Conservation (phyloP, 2,797 vertebrate genomes). For the Sebastes elongatus region DNA sequence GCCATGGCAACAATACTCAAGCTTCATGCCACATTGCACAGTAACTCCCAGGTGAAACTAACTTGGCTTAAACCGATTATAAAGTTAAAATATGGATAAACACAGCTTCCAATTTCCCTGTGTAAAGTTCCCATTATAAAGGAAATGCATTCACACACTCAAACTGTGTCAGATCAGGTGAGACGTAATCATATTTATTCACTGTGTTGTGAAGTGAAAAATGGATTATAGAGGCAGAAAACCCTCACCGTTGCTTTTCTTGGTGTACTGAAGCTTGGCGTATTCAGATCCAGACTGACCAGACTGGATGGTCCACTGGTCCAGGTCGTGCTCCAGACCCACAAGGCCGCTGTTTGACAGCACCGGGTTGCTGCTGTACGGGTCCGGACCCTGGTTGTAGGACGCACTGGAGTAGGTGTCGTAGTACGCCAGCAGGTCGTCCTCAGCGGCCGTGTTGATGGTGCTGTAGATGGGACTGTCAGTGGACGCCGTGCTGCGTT, state of each 20-base stretch:
- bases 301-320: constrained; percentile 85
- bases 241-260: constrained; percentile 81
- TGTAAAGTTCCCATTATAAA: background rate
- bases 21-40: background rate
- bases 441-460: constrained; percentile 87
- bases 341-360: constrained; percentile 68
- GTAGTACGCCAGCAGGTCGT: constrained; percentile 82
- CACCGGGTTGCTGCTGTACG: constrained; percentile 83
- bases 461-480: constrained; percentile 96
- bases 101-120: no score
- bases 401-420: constrained; percentile 79
- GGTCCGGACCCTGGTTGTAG: constrained; percentile 84
- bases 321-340: constrained; percentile 81
- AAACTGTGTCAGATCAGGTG: background rate
- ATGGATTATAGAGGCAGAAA: background rate
- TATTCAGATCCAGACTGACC: constrained; percentile 86
- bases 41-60: background rate
- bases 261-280: constrained; percentile 87
- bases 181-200: background rate
- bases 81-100: background rate
- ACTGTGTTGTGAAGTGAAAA: background rate
- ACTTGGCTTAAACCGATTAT: background rate
- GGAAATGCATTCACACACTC: background rate
- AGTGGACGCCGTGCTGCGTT: constrained; percentile 78
- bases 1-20: background rate